Percentiles rank a stretch among this genome's conserved stretches.
These are phyloP conservation scores for Microplitis manilae DNA, from an alignment of 2,888 invertebrate genomes.

Conservation along the genomic window DNA sequence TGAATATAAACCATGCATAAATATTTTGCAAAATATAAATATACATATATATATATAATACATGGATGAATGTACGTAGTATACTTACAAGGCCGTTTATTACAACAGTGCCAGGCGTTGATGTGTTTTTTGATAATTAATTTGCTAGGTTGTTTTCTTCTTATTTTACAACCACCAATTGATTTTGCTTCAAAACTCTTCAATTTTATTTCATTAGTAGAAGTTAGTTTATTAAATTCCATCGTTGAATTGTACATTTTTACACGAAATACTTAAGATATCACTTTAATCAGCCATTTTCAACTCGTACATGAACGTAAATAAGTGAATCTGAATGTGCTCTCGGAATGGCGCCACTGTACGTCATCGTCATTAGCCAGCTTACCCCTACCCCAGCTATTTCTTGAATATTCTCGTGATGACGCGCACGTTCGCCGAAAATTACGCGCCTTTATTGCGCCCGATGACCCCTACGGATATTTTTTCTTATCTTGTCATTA, in stretches of 20 bases:
- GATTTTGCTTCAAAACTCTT: conserved; percentile 42
- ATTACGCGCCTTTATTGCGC: neutral
- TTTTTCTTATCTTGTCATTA: neutral
- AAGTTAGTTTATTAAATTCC: conserved; percentile 58
- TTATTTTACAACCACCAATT: conserved; percentile 40
- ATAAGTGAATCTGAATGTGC: conserved; percentile 13
- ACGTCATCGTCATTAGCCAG: neutral
- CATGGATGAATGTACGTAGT: neutral
- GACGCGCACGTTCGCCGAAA: neutral
- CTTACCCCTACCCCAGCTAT: neutral
- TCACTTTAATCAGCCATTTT: conserved; percentile 66
- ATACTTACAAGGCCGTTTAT: conserved; percentile 56
- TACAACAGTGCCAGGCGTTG: conserved; percentile 51
- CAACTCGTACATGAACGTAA: conserved; percentile 47
- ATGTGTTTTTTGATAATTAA: conserved; percentile 45
- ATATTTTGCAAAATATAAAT: neutral
- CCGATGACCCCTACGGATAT: neutral
- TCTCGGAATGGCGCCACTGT: conserved; percentile 36
- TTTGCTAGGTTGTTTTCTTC: conserved; percentile 37
- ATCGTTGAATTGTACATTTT: conserved; percentile 61
- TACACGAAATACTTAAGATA: conserved; percentile 48
- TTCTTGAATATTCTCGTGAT: neutral
- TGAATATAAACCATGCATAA: neutral
- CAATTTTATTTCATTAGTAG: conserved; percentile 51
- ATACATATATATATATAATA: conserved; percentile 46